Percentiles rank a stretch among this genome's conserved stretches.
Conservation (phyloP, 2,113 vertebrate species). For the Struthio camelus region DNA sequence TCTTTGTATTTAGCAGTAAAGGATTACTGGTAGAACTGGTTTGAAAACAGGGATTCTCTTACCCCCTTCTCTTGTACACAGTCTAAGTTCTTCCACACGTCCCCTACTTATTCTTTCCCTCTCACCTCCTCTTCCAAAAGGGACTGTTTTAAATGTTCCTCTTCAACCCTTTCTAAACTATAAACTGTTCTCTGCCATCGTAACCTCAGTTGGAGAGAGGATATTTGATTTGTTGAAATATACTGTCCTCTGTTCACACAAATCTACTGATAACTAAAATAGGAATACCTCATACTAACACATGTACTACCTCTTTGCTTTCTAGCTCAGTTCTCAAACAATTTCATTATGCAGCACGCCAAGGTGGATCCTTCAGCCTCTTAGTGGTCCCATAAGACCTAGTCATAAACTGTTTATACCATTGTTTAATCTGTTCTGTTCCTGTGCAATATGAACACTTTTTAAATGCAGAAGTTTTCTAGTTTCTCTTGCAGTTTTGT, state of each 20-base stretch:
- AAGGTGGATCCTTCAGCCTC: not conserved
- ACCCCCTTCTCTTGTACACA: not conserved
- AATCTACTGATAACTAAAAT: not conserved
- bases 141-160: not conserved
- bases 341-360: not conserved
- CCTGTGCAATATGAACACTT: not conserved
- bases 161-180: not conserved
- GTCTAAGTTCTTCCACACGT: not conserved
- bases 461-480: slow-evolving; percentile 30
- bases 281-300: not conserved
- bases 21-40: slow-evolving; percentile 30
- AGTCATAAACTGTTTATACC: not conserved
- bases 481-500: not conserved
- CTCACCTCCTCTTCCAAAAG: not conserved
- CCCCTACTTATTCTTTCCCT: not conserved
- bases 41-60: slow-evolving; percentile 46
- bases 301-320: not conserved
- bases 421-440: not conserved
- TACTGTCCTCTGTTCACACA: not conserved
- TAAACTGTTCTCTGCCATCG: not conserved
- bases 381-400: not conserved
- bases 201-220: not conserved
- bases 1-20: not conserved
- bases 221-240: not conserved
- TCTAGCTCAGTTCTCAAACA: not conserved